These are phyloP conservation scores for Yponomeuta cagnagella DNA, from an alignment of 2,888 invertebrate genomes.

Conservation along the genomic window DNA sequence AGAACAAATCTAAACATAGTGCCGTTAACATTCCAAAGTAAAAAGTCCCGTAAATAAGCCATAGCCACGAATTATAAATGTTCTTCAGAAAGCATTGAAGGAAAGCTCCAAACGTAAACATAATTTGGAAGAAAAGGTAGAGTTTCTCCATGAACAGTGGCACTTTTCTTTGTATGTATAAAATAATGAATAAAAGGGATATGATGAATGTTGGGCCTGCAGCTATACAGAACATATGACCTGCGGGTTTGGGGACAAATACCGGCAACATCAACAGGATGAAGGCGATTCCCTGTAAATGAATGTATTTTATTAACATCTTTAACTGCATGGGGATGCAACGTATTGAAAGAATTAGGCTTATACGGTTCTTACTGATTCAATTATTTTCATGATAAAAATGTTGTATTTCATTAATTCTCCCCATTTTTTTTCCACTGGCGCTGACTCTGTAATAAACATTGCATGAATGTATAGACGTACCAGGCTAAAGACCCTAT, in stretches of 20 bases:
- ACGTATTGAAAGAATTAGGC: no score
- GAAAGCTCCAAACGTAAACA: conserved; percentile 66
- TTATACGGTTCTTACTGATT: no score
- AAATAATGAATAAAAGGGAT: conserved; percentile 56
- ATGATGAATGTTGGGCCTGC: conserved; percentile 63
- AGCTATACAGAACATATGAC: conserved; percentile 69
- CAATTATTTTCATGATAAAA: no score
- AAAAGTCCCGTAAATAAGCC: conserved; percentile 60
- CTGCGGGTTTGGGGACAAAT: conserved; percentile 47
- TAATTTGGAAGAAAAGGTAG: conserved; percentile 68
- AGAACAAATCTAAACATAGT: conserved; percentile 56
- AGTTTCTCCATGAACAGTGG: conserved; percentile 70
- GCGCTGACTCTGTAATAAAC: no score
- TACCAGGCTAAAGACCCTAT: no score
- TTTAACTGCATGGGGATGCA: no score
- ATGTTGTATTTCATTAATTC: no score
- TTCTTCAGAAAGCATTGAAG: conserved; percentile 65
- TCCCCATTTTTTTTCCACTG: no score
- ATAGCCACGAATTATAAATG: conserved; percentile 54
- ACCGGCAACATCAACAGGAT: not conserved
- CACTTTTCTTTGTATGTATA: conserved; percentile 59
- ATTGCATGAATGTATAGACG: no score
- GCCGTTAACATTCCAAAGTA: conserved; percentile 58
- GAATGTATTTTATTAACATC: no score
- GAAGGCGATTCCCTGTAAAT: conserved; percentile 17